Conservation (phyloP, 1,140 invertebrate genomes). For the Penaeus japonicus region DNA sequence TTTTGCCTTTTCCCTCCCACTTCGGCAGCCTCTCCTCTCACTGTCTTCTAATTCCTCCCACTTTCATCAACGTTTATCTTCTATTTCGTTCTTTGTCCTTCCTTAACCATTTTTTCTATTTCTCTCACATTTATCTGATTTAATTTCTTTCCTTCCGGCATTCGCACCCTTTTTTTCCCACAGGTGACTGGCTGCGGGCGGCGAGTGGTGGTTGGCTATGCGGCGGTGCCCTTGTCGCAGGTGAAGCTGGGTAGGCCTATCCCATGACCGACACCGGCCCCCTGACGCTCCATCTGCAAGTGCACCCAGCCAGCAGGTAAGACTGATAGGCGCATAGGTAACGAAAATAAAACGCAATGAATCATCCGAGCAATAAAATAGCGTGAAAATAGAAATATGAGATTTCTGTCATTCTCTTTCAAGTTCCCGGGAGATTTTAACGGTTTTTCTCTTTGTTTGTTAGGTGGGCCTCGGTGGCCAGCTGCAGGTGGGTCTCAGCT, state of each 20-base stretch:
- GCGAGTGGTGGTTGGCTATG: constrained; percentile 38
- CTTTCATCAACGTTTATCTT: too few relatives aligned
- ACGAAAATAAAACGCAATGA: too few relatives aligned
- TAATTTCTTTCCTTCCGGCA: too few relatives aligned
- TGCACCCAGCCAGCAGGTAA: constrained; percentile 44
- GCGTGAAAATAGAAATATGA: too few relatives aligned
- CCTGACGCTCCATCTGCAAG: constrained; percentile 31
- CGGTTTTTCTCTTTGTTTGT: neutral
- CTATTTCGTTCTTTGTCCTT: too few relatives aligned
- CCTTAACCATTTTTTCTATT: too few relatives aligned
- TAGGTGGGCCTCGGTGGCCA: constrained; percentile 36
- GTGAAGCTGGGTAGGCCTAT: constrained; percentile 13
- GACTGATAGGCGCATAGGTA: neutral
- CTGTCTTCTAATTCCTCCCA: too few relatives aligned
- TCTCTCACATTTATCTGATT: too few relatives aligned
- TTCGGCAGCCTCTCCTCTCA: too few relatives aligned
- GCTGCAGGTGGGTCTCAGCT: constrained; percentile 19
- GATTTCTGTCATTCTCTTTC: neutral
- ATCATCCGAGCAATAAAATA: too few relatives aligned
- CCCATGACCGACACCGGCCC: constrained; percentile 26
- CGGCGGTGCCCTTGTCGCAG: neutral
- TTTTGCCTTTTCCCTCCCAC: too few relatives aligned
- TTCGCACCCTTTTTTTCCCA: neutral
- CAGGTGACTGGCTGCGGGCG: constrained; percentile 41
- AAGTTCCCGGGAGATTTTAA: neutral